Evolutionary conservation across 2,888 invertebrate species (phyloP).

Genomic region (Drosophila fungiperda): DNA sequence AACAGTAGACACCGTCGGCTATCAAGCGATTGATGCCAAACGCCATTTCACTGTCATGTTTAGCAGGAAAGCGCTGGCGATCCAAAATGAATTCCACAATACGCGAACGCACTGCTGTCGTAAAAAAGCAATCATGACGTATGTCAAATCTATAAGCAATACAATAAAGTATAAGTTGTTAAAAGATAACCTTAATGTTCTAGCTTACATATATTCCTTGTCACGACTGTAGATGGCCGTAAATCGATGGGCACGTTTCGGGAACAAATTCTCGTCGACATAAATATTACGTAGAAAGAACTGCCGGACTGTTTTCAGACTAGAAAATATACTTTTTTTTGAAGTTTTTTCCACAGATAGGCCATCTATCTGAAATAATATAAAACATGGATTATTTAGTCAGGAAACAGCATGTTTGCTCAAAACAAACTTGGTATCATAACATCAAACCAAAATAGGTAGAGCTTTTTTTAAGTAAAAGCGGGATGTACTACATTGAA

Average conservation of each 20-base stretch:
- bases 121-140: slow-evolving; percentile 92
- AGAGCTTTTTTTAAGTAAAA: background rate
- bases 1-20: slow-evolving; percentile 90
- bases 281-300: slow-evolving; percentile 84
- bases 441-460: background rate
- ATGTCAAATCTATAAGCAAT: slow-evolving; percentile 90
- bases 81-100: slow-evolving; percentile 97
- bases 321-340: slow-evolving; percentile 80
- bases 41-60: slow-evolving; percentile 89
- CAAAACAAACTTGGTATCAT: slow-evolving; percentile 4
- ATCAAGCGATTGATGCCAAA: slow-evolving; percentile 93
- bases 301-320: slow-evolving; percentile 78
- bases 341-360: slow-evolving; percentile 88
- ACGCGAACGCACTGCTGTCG: slow-evolving; percentile 92
- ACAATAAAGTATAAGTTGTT: background rate
- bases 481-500: slow-evolving; percentile 1
- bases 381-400: slow-evolving; percentile 3
- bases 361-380: slow-evolving; percentile 84
- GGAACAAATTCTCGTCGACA: slow-evolving; percentile 90
- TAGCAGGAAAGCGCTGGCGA: slow-evolving; percentile 91
- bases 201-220: slow-evolving; percentile 95
- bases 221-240: slow-evolving; percentile 96
- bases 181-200: background rate
- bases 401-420: background rate
- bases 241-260: slow-evolving; percentile 91